Base-by-base conservation (phyloP, 2,113 vertebrate genomes). In the Oryzias curvinotus region DNA sequence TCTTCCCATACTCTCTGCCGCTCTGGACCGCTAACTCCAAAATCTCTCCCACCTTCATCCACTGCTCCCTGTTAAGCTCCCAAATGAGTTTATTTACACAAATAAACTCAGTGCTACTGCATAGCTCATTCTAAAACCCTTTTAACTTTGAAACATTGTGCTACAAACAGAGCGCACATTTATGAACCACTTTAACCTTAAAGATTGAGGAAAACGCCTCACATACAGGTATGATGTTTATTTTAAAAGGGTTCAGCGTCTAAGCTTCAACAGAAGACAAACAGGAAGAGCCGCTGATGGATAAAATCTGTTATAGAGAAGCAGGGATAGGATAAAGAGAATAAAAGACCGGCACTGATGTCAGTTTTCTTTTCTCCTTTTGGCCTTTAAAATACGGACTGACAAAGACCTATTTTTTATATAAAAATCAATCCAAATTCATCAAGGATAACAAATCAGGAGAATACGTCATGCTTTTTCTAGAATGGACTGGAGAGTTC, bases 391-490 rank as follows among this genome's bases (percentile, higher is more conserved):
- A 70, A n/a, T 5, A 65, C 36, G 13, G 46, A 66, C 63, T 19
- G 43, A 50, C 7, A 41, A 10, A 51, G 10, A 41, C 45, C 36
- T 23, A 42, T 46, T 15, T 60, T 52, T 45, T 49, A 23, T 16
- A 28, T 4, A 23, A 1, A n/a, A 0, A 5, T 21, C 5, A 51
- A 48, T 73, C 61, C 3, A 23, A 23, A 50, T 7, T 2, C 8
- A 47, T 36, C 55, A 41, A 60, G 58, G 23, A 46, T 56, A 30
- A 0, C 55, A 25, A 36, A 68, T 18, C 8, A 12, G 14, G 59
- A 44, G 14, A 28, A 57, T 15, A 47, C 36, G 61, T 65, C 14
- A 13, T 45, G 51, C 48, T 71, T 70, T 67, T 49, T 12, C 10
- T 1, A 62, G 62, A 73, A 64, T 52, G 30, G 55, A 55, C 6